Evolutionary conservation across 2,797 vertebrate genomes (phyloP), one percentile per base, ranked within the genome.

Genomic region (Rhinella marina): DNA sequence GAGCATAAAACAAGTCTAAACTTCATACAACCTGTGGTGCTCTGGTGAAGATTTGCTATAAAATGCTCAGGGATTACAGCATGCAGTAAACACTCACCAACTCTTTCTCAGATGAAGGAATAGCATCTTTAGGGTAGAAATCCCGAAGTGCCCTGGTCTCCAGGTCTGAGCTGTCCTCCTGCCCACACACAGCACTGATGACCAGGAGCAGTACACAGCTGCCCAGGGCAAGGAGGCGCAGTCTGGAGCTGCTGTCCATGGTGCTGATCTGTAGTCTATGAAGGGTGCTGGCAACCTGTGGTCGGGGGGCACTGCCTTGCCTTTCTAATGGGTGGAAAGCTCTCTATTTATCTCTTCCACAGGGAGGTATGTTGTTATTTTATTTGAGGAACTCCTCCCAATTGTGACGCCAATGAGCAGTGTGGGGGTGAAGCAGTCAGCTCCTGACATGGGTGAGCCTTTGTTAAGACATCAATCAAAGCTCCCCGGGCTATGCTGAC

Each of bases 51-150:
- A 61, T 16, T 5, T 1, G 52, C 76, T 25, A 48, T 50, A 50
- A 41, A 10, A 32, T 32, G 32, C 29, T 48, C 14, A 23, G 5
- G 32, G 32, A 23, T 61, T 61, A 23, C 78, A 61, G 21, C 13
- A 10, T 56, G 17, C 66, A 50, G 66, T 11, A 32, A 7, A 17
- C 48, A 90, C 95, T 95, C 91, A 96, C 96, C 92, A 97, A 93
- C 91, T 96, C 94, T 89, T 96, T 96, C 91, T 97, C 95, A 66
- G 93, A 95, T 88, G 95, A 95, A 88, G 95, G 91, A 88, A 95
- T 95, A 3, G 94, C 93, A 88, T 95, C 95, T 92, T 96, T 96
- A 0, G 94, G 95, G 87, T 96, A 97, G 88, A 96, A 96, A 90
- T 96, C 94, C 78, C 94, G 92, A 88, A 96, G 90, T 4, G 95